Evolutionary conservation across 30 jellyfish, hydroid and myxozoan genomes (phyloP), one percentile per base, ranked within the genome.

Genomic region (Catostylus mosaicus): DNA sequence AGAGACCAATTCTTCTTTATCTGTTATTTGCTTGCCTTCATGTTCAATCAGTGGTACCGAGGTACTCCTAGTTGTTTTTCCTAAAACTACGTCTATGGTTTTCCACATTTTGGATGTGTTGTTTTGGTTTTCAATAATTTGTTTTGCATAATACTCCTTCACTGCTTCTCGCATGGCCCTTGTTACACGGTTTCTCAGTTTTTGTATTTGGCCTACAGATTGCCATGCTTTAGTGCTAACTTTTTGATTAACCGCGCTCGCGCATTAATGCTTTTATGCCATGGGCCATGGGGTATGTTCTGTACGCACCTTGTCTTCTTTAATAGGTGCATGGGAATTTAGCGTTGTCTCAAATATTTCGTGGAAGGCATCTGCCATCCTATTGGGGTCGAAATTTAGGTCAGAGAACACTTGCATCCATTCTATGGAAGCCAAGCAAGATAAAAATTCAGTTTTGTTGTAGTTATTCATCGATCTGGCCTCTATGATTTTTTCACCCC

Each of bases 351-450:
- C 73, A 78, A 61, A 62, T 78, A 48, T 61, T 61, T 78, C 89
- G 61, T 63, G 80, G 89, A 78, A 78, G 4, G 80, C 23, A 6
- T 18, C 89, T 78, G 89, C 43, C 89, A 78, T 78, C 89, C 46
- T 27, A 78, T 61, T 78, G n/a, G 89, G 89, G n/a, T 78, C 71
- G 61, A 38, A 60, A 27, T 5, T 7, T 78, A 78, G 40, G 52
- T 78, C 78, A 78, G 89, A 59, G 51, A 78, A 63, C 23, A 30
- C 51, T 57, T 57, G 31, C 32, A 40, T 56, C 43, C 45, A 61
- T 19, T 78, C 75, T 40, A 78, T 52, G 26, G 89, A 78, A 62
- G 51, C 50, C 89, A 78, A 78, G 31, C 29, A n/a, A 19, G 77
- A 76, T 48, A 52, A 76, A 59, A 76, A 76, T 56, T 52, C 77